Percentiles rank a stretch among this genome's conserved stretches.
These are phyloP conservation scores for Aphodius sticticus DNA, from an alignment of 2,888 invertebrate genomes.

Conservation along the genomic window DNA sequence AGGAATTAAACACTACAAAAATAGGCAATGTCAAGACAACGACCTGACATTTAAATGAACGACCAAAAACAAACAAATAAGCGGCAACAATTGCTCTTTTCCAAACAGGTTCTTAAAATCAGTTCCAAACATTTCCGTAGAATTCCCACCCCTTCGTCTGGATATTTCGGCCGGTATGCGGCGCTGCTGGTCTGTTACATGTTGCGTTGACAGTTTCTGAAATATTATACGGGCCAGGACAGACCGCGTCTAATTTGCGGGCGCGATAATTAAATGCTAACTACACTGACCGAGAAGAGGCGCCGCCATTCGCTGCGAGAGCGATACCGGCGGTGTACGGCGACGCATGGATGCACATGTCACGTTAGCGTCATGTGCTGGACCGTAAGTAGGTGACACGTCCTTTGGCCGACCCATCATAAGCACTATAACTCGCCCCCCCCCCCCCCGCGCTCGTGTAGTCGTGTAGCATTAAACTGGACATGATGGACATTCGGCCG, in stretches of 20 bases:
- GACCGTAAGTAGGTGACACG: conserved; percentile 41
- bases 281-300: conserved; percentile 39
- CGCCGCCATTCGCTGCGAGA: conserved; percentile 32
- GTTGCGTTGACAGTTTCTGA: conserved; percentile 50
- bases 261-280: conserved; percentile 52
- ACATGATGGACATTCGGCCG: conserved; percentile 5
- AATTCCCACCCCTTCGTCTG: too few relatives aligned
- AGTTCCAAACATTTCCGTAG: too few relatives aligned
- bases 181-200: conserved; percentile 36
- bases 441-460: too few relatives aligned
- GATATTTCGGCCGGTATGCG: conserved; percentile 5
- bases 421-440: conserved; percentile 18
- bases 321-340: conserved; percentile 40
- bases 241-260: conserved; percentile 50
- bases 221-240: conserved; percentile 46
- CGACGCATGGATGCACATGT: conserved; percentile 50
- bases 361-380: conserved; percentile 51
- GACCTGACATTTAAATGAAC: too few relatives aligned
- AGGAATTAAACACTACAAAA: too few relatives aligned
- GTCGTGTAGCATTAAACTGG: conserved; percentile 13
- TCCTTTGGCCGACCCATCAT: conserved; percentile 21
- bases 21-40: too few relatives aligned
- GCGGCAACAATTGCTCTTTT: too few relatives aligned
- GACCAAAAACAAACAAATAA: too few relatives aligned
- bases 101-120: too few relatives aligned